Evolutionary conservation across 2,113 vertebrate species (phyloP), one percentile per base, ranked within the genome.

Genomic region (Lagopus muta): DNA sequence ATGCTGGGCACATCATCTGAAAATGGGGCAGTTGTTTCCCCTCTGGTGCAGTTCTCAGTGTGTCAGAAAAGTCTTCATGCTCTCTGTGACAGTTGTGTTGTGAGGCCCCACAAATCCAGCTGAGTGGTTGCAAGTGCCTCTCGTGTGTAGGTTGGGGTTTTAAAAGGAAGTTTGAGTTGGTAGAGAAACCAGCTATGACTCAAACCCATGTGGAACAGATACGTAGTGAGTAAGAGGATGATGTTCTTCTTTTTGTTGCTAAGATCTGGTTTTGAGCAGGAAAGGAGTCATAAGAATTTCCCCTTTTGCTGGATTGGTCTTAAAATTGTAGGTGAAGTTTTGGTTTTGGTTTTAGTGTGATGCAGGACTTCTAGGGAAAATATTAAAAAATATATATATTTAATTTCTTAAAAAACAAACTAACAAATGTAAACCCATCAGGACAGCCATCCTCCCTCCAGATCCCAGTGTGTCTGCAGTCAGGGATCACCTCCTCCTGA

Each of bases 241-340:
- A 38, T 82, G 48, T 5, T 88, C 10, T 72, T 79, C 40, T 82
- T 89, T 86, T 90, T 73, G 55, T 76, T 82, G 40, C 85, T 92
- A 57, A 75, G 48, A 55, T 80, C 58, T 77, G 36, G 7, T 85
- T 82, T 45, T 24, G 57, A 61, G 57, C 85, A 82, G 78, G 74
- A 91, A 79, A 72, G 58, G 48, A 82, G 13, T 40, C 82, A 18
- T 24, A 76, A 72, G 74, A 90, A 82, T 96, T 91, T 91, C 71
- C 89, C 43, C 40, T 76, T 72, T 42, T 84, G 40, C 66, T 87
- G 73, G 27, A 12, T 48, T 30, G 13, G 16, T 54, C 61, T 16
- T 61, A 25, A 87, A 58, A 17, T 66, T 90, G 45, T 66, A 71
- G 36, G 65, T n/a, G 5, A 87, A 65, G 5, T 20, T 75, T 91